Conservation (phyloP, 2,797 vertebrate genomes). For the Sternarchorhynchus goeldii region DNA sequence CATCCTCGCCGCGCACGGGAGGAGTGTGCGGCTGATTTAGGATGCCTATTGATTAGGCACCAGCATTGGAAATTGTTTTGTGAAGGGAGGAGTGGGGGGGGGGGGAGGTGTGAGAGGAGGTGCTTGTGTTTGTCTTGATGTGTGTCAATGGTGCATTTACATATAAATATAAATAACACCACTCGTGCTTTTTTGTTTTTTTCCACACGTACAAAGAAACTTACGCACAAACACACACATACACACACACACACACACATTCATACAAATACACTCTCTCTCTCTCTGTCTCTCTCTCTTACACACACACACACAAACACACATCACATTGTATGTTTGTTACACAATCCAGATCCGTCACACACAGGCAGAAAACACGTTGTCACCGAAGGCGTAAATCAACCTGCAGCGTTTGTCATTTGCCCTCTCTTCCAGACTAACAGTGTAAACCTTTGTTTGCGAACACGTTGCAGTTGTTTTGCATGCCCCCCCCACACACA, state of each 20-base stretch:
- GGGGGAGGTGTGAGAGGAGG: background rate
- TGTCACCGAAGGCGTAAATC: slow-evolving; percentile 47
- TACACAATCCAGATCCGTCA: slow-evolving; percentile 17
- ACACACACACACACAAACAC: slow-evolving; percentile 54
- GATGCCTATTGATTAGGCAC: slow-evolving; percentile 50
- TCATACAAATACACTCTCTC: background rate
- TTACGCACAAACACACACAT: slow-evolving; percentile 58
- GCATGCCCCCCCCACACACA: slow-evolving; percentile 6
- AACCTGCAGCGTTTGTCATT: slow-evolving; percentile 36
- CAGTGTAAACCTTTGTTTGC: slow-evolving; percentile 38
- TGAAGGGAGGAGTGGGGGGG: background rate
- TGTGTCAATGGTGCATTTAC: slow-evolving; percentile 26
- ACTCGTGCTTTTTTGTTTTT: background rate
- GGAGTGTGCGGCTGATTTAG: slow-evolving; percentile 30
- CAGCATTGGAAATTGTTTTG: slow-evolving; percentile 55
- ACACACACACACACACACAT: slow-evolving; percentile 48
- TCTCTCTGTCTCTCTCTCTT: too few relatives aligned
- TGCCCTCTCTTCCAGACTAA: slow-evolving; percentile 41
- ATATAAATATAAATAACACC: slow-evolving; percentile 37
- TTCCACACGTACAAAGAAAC: slow-evolving; percentile 12
- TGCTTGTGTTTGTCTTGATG: slow-evolving; percentile 20
- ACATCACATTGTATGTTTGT: slow-evolving; percentile 22
- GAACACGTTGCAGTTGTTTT: slow-evolving; percentile 40
- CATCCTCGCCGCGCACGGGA: slow-evolving; percentile 23
- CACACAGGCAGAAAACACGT: slow-evolving; percentile 43